Percentiles rank a stretch among this genome's conserved stretches.
Evolutionary conservation across 2,797 vertebrate genomes (phyloP).

Genomic region (Fringilla coelebs): DNA sequence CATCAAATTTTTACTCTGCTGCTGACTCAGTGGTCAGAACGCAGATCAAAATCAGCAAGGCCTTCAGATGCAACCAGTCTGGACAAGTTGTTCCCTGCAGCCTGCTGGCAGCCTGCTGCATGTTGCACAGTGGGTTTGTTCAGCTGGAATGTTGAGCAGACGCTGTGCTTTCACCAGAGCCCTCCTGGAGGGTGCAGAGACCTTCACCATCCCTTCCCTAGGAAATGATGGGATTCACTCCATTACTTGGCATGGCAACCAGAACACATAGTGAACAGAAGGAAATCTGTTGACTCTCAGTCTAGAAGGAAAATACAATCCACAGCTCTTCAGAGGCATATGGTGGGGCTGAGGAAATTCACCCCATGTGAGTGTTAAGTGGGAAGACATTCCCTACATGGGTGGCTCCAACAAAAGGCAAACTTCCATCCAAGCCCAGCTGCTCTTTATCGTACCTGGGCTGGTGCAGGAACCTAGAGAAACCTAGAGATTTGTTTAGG

Average conservation of each 20-base stretch:
- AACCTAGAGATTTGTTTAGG: neutral
- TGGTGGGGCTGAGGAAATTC: neutral
- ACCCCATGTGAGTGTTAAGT: rapidly evolving
- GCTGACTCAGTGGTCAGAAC: neutral
- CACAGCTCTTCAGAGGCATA: rapidly evolving
- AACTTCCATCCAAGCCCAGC: neutral
- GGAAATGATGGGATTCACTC: neutral
- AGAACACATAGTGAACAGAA: neutral
- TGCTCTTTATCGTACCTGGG: neutral
- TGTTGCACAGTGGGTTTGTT: neutral
- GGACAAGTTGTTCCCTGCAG: neutral
- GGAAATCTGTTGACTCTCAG: neutral
- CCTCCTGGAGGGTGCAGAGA: neutral
- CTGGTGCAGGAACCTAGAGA: neutral
- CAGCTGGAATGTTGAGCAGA: neutral
- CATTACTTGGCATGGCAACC: neutral
- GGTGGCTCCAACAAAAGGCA: rapidly evolving
- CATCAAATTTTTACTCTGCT: neutral
- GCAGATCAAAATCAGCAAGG: neutral
- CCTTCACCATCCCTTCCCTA: neutral
- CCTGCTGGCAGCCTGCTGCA: neutral
- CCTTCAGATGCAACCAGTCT: neutral
- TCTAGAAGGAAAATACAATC: neutral
- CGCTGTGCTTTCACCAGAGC: neutral
- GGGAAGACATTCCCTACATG: neutral